Evolutionary conservation across 2,797 vertebrate species (phyloP).

Genomic region (Brotula barbata): DNA sequence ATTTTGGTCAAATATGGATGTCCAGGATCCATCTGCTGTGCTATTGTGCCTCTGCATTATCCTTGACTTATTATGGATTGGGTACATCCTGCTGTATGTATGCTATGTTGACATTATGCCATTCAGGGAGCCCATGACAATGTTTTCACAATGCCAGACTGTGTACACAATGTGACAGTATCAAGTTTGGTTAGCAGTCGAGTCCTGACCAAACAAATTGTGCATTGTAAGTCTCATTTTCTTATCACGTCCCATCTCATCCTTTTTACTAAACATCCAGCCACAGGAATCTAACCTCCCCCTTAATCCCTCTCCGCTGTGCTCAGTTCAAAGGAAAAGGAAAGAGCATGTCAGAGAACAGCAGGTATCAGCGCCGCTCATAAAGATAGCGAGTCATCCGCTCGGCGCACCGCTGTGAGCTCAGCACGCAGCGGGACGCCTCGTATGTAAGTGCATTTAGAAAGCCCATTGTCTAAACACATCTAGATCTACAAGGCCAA

Average conservation of each 20-base stretch:
- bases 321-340: conserved; percentile 69
- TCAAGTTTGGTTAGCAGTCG: conserved; percentile 49
- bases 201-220: conserved; percentile 51
- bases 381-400: conserved; percentile 68
- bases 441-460: conserved; percentile 64
- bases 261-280: conserved; percentile 57
- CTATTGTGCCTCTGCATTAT: conserved; percentile 9
- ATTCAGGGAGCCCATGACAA: conserved; percentile 30
- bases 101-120: conserved; percentile 34
- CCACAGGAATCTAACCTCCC: conserved; percentile 64
- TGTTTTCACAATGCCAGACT: conserved; percentile 65
- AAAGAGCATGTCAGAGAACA: conserved; percentile 66
- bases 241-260: conserved; percentile 56
- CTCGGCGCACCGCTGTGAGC: conserved; percentile 63
- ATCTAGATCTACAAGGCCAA: conserved; percentile 67
- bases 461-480: conserved; percentile 69
- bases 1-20: no score
- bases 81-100: conserved; percentile 25
- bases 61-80: conserved; percentile 16
- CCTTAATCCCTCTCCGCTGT: conserved; percentile 69
- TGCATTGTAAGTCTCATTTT: conserved; percentile 53
- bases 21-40: neutral
- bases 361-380: conserved; percentile 65
- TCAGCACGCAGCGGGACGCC: conserved; percentile 52
- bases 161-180: conserved; percentile 57